Base-by-base conservation (phyloP, 2,113 vertebrate genomes). In the Hippocampus barbouri region DNA sequence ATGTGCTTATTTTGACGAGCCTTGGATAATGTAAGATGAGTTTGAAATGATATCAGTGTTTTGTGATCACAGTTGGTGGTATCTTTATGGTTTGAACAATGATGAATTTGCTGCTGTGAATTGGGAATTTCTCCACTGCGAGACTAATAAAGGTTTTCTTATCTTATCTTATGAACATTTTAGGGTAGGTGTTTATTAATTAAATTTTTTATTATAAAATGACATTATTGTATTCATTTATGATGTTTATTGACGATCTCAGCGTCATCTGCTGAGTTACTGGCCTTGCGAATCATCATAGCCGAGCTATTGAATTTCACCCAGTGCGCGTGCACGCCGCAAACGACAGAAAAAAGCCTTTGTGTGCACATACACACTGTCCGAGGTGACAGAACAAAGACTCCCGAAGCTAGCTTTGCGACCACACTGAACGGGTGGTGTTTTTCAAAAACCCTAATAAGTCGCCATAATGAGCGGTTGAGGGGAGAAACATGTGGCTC, bases 391-490 rank as follows among this genome's bases (percentile, higher is more conserved):
- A 64, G 81, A 84, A 88, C 88, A 88, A 89, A 90, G 86, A 74
- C 79, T 80, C 82, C 79, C 74, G 82, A 79, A 79, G 81, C 81
- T 45, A 70, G 85, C 78, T 71, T 79, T 73, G 71, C 21, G 30
- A 68, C 66, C 79, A 72, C 82, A 49, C 76, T 68, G 51, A 86
- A 80, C 72, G 51, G 87, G 78, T 76, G 77, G 71, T 76, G 78
- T 60, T 77, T 87, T 84, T 85, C 79, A 89, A 89, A 88, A 83
- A 76, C 81, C 83, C 64, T 71, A 6, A 38, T 38, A 81, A 85
- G 79, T 84, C 71, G 74, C 74, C 68, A 71, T 89, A 90, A 89
- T 83, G 88, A 90, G 89, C 79, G 5, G 74, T 62, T 75, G 73
- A 72, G 83, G 79, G 69, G 76, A 76, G 74, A 77, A 83, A 82